Percentiles rank a stretch among this genome's conserved stretches.
Evolutionary conservation across 2,797 vertebrate species (phyloP).

Genomic region (Pseudomugil tenellus): DNA sequence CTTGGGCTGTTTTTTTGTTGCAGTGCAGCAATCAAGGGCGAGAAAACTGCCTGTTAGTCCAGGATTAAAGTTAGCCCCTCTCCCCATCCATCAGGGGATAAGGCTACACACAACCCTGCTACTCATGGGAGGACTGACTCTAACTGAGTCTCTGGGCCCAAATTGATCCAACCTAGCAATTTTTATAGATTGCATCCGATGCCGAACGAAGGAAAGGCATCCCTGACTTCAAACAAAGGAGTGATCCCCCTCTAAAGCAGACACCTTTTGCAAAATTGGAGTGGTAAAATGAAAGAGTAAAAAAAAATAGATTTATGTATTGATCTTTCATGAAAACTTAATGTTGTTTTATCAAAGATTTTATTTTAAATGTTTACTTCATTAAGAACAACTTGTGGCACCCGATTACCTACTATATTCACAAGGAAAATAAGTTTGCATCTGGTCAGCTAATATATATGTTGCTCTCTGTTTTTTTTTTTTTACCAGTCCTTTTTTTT

Average conservation of each 20-base stretch:
- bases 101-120: constrained; percentile 63
- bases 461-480: constrained; percentile 36
- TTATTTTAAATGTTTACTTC: constrained; percentile 30
- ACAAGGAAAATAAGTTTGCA: constrained; percentile 16
- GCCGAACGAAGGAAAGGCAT: constrained; percentile 53
- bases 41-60: constrained; percentile 78
- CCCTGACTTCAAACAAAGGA: constrained; percentile 45
- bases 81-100: constrained; percentile 81
- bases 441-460: constrained; percentile 37
- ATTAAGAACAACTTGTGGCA: constrained; percentile 15
- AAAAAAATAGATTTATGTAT: too few species aligned
- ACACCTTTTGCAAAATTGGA: constrained; percentile 45
- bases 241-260: constrained; percentile 29
- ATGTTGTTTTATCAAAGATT: constrained; percentile 5
- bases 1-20: constrained; percentile 64
- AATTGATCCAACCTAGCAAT: constrained; percentile 74
- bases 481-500: constrained; percentile 18
- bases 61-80: constrained; percentile 78
- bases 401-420: constrained; percentile 21
- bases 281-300: neutral
- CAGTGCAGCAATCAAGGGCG: constrained; percentile 78
- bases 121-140: constrained; percentile 61
- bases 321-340: neutral
- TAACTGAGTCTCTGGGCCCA: constrained; percentile 60
- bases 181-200: constrained; percentile 73